Base-by-base conservation (phyloP, 2,113 vertebrate genomes). In the Panurus biarmicus region DNA sequence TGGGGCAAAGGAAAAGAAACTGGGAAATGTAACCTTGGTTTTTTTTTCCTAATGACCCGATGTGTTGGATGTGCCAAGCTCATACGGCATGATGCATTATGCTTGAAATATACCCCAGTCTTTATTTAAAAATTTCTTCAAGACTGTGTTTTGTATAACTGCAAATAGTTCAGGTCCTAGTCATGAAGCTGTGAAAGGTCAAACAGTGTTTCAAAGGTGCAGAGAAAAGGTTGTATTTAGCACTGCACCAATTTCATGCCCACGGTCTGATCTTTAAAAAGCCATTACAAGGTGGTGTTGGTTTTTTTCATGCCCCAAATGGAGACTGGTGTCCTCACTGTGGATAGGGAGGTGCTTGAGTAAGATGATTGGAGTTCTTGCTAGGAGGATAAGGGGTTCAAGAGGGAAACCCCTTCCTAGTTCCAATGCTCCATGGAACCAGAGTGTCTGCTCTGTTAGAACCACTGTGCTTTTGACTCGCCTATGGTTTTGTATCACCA, bases 21-120 rank as follows among this genome's bases (percentile, higher is more conserved):
- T 42, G 11, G 61, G 83, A 29, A 83, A 56, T 60, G 38, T 22
- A 53, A 19, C 9, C 44, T 24, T 45, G 15, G 22, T 5, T 9
- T 12, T 50, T 80, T 12, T 62, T 51, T 56, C 12, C 40, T 38
- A 17, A 40, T 36, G n/a, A 38, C 24, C 4, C 8, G 14, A 22
- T 56, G 22, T 0, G 0, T 57, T 5, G 6, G 21, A 19, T 87
- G 56, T 91, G 45, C 40, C 6, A 1, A 45, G 22, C 18, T 54
- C 5, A 1, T 45, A 10, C 14, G 11, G n/a, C 78, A 18, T 57
- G 47, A 48, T 66, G 38, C 14, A 2, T 72, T 67, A 14, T 79
- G 44, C 62, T 54, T 50, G 58, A 94, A 90, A 85, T 64, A 45
- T 18, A 64, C 75, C 33, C 40, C 67, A 47, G 38, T 26, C 11